Evolutionary conservation across 2,113 vertebrate genomes (phyloP).

Genomic region (Collichthys lucidus): DNA sequence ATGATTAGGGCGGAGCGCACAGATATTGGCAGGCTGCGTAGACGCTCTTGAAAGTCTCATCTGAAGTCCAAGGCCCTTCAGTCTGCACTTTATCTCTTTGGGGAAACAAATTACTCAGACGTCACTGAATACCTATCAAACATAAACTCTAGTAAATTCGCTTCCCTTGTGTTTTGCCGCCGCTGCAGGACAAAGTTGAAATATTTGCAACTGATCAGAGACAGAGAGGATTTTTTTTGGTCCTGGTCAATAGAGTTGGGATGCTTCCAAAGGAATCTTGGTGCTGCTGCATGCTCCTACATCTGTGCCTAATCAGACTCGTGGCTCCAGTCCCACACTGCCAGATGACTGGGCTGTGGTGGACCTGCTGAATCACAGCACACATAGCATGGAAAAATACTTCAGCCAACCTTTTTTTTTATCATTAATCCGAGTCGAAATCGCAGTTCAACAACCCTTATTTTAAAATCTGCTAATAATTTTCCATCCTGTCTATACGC

Average conservation of each 20-base stretch:
- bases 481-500: background rate
- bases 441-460: constrained; percentile 17
- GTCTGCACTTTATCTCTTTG: constrained; percentile 14
- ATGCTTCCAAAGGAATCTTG: constrained; percentile 51
- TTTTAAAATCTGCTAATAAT: constrained; percentile 28
- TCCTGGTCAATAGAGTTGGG: constrained; percentile 44
- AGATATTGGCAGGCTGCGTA: background rate
- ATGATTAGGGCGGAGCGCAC: background rate
- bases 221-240: constrained; percentile 33
- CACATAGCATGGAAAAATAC: constrained; percentile 55
- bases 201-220: background rate
- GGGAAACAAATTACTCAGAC: constrained; percentile 31
- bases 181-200: constrained; percentile 12
- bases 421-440: constrained; percentile 29
- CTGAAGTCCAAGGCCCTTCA: background rate
- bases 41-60: constrained; percentile 13
- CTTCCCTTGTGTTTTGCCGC: background rate
- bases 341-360: constrained; percentile 74
- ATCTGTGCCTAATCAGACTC: constrained; percentile 73
- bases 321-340: constrained; percentile 53
- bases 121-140: background rate
- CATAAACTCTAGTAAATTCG: background rate
- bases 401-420: constrained; percentile 37
- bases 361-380: constrained; percentile 75
- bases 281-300: constrained; percentile 45